Evolutionary conservation across 2,113 vertebrate species (phyloP).

Genomic region (Myotis davidii): DNA sequence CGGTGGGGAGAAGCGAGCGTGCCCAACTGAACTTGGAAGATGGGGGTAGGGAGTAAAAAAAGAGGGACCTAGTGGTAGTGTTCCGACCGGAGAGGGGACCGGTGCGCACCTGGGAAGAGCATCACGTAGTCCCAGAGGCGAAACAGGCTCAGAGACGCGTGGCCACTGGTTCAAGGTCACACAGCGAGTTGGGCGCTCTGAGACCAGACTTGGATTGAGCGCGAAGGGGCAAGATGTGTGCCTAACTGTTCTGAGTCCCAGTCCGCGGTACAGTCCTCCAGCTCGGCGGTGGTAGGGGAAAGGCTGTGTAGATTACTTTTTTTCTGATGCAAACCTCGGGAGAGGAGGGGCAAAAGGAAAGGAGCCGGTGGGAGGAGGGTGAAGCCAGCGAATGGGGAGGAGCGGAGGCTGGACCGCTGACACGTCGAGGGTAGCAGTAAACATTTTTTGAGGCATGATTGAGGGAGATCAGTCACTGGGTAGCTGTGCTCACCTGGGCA

Average conservation of each 20-base stretch:
- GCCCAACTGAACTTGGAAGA: not conserved
- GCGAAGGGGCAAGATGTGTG: not conserved
- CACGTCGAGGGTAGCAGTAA: not conserved
- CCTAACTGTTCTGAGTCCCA: not conserved
- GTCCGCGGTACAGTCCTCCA: not conserved
- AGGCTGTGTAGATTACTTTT: not conserved
- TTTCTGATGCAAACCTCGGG: not conserved
- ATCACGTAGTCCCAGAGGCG: not conserved
- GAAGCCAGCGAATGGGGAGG: not conserved
- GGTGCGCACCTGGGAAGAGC: not conserved
- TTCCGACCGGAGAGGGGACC: not conserved
- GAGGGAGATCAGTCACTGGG: not conserved
- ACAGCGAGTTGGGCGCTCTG: not conserved
- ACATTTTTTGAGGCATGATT: not conserved
- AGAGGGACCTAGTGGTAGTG: not conserved
- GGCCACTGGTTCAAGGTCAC: not conserved
- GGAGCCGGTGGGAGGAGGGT: accelerated
- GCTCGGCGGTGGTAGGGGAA: no score
- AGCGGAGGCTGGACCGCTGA: not conserved
- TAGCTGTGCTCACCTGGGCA: not conserved
- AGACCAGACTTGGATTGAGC: not conserved
- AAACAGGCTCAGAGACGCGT: not conserved
- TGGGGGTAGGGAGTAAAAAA: no score
- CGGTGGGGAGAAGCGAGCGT: not conserved
- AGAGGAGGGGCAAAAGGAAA: not conserved